Base-by-base conservation (phyloP, 1,140 invertebrate species). In the Anastatus disparis region DNA sequence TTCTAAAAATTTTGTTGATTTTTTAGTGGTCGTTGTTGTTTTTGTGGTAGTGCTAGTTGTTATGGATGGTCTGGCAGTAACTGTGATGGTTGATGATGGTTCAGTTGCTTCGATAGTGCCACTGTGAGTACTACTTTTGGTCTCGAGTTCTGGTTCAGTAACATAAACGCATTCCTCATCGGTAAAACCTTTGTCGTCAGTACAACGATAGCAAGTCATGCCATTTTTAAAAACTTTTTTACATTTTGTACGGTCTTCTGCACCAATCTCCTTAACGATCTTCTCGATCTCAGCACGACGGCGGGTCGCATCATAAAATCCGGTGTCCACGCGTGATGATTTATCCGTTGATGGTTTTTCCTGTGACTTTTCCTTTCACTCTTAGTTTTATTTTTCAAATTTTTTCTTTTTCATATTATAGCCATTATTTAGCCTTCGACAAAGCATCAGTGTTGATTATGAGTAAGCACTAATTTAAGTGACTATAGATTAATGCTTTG, bases 111-210 rank as follows among this genome's bases (percentile, higher is more conserved):
- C 29, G 35, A 27, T 13, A 35, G 31, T 27, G 27, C 26, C 22
- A n/a, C n/a, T n/a, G n/a, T n/a, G n/a, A n/a, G n/a, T n/a, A n/a
- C 40, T 58, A 65, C 12, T 59, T 46, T 62, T 52, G 12, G 44
- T 62, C 9, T 71, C 13, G 1, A 78, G 76, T 22, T 78, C 76
- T 1, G 78, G 79, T 2, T 80, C 89, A 8, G 89, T 90, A 1
- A 93, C 87, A 79, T 90, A 92, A 87, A 92, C 92, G 75, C 92
- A 93, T 81, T 93, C 92, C 81, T 93, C 91, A 74, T 92, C 88
- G 77, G 90, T 89, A 22, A 90, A 82, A 2, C 90, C 91, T 44
- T 87, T 87, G 40, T 90, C 88, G 70, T 92, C 90, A 0, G 87
- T 76, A 76, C 92, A 93, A 66, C 90, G 86, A 79, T 89, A 93